A percentile compares a stretch with the other conserved stretches of the same genome.
Conservation (phyloP, 2,888 invertebrate species). For the Synanthedon formicaeformis region DNA sequence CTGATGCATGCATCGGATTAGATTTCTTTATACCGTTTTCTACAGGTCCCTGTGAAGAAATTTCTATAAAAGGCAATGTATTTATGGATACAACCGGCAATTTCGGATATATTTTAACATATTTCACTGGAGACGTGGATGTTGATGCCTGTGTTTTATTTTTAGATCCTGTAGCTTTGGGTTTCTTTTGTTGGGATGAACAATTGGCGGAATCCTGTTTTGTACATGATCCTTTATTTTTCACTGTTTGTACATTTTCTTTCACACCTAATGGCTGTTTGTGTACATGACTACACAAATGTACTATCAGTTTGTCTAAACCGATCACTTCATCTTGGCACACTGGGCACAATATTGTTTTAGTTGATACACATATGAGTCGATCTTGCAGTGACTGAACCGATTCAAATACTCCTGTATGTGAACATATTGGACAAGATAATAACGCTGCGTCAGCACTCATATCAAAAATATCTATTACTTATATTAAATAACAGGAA, state of each 20-base stretch:
- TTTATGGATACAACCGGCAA: slow-evolving; percentile 49
- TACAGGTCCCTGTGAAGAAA: slow-evolving; percentile 20
- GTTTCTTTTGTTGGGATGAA: slow-evolving; percentile 33
- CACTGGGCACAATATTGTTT: slow-evolving; percentile 80
- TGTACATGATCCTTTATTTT: slow-evolving; percentile 20
- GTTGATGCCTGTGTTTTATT: slow-evolving; percentile 41
- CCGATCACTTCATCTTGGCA: slow-evolving; percentile 81
- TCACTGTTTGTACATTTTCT: slow-evolving; percentile 4
- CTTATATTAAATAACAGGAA: slow-evolving; percentile 1
- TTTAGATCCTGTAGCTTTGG: slow-evolving; percentile 40
- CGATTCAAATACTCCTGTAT: slow-evolving; percentile 76
- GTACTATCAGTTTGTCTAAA: slow-evolving; percentile 85
- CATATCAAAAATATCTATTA: slow-evolving; percentile 20
- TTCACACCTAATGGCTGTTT: slow-evolving; percentile 32
- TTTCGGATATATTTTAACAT: slow-evolving; percentile 60
- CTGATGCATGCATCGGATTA: slow-evolving; percentile 24
- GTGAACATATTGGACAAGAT: slow-evolving; percentile 82
- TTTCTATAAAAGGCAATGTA: slow-evolving; percentile 42
- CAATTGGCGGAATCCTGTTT: slow-evolving; percentile 18
- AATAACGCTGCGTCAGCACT: slow-evolving; percentile 70
- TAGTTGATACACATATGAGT: slow-evolving; percentile 80
- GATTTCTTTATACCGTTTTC: slow-evolving; percentile 23
- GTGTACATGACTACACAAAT: slow-evolving; percentile 79
- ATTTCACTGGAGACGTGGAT: slow-evolving; percentile 44
- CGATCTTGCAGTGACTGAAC: slow-evolving; percentile 78